phyloP scores from a whole-genome alignment of 2,113 vertebrate genomes.

The Numida meleagris region DNA sequence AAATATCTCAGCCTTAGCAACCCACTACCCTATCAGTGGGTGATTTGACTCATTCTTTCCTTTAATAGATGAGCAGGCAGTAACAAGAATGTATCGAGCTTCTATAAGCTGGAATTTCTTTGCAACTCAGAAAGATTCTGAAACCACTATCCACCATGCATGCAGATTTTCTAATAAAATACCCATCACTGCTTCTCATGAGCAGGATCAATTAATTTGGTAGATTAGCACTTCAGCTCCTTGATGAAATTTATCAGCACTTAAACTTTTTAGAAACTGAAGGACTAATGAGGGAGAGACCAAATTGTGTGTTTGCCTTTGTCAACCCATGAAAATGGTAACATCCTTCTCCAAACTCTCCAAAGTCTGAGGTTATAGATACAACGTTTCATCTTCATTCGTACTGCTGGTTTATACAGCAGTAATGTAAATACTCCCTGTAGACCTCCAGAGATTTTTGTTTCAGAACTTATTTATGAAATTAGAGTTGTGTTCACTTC shows the following conservation, averaged over 20 bases:
- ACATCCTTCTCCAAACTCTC: not conserved
- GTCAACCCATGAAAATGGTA: not conserved
- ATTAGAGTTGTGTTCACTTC: not conserved
- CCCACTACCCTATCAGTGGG: not conserved
- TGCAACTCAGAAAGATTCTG: not conserved
- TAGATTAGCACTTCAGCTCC: not conserved
- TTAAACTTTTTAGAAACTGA: not conserved
- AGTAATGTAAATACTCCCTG: constrained; percentile 21
- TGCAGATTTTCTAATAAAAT: not conserved
- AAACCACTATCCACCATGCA: not conserved
- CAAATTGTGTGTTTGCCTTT: not conserved
- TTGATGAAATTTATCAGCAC: not conserved
- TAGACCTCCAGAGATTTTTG: constrained; percentile 34
- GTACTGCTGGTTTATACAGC: not conserved
- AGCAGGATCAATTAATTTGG: constrained; percentile 36
- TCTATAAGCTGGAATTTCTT: not conserved
- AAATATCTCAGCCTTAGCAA: constrained; percentile 25
- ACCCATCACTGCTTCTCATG: not conserved
- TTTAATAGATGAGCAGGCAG: not conserved
- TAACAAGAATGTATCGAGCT: not conserved
- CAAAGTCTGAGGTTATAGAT: not conserved
- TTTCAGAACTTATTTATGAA: constrained; percentile 60
- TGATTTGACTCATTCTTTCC: constrained; percentile 22
- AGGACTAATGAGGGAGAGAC: not conserved
- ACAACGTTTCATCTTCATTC: not conserved